Conservation (phyloP, 2,888 invertebrate genomes). For the Trileptium ribeirensis region DNA sequence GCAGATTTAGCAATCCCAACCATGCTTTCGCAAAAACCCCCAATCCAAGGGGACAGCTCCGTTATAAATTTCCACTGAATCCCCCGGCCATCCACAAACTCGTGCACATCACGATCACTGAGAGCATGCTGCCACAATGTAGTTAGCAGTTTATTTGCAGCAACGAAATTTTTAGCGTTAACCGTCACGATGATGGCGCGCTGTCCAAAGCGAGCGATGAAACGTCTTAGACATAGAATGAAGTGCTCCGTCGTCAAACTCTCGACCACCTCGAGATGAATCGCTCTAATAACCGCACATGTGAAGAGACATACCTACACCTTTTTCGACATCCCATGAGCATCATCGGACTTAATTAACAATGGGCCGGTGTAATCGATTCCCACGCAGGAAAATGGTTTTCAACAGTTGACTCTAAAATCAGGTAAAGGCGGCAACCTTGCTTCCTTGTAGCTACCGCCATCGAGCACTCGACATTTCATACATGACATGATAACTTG, state of each 20-base stretch:
- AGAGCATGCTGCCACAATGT: neutral
- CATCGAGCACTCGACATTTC: neutral
- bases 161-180: neutral
- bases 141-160: neutral
- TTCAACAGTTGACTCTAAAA: neutral
- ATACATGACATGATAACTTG: neutral
- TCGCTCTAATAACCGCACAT: neutral
- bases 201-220: neutral
- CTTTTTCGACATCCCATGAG: slow-evolving; percentile 3
- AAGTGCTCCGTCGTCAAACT: slow-evolving; percentile 1
- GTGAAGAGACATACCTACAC: slow-evolving; percentile 1
- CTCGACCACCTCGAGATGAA: slow-evolving; percentile 6
- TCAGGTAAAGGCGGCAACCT: slow-evolving; percentile 1
- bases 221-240: slow-evolving; percentile 6
- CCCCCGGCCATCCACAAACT: neutral
- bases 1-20: slow-evolving; percentile 21
- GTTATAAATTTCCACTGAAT: slow-evolving; percentile 23
- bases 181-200: neutral
- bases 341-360: neutral
- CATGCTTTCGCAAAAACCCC: slow-evolving; percentile 23
- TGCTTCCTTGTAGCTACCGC: slow-evolving; percentile 11
- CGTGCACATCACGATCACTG: slow-evolving; percentile 1
- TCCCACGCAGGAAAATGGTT: slow-evolving; percentile 9
- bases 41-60: slow-evolving; percentile 19
- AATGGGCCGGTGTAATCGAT: slow-evolving; percentile 17